phyloP scores from a whole-genome alignment of 2,113 vertebrate genomes.

The Dicrurus megarhynchus region DNA sequence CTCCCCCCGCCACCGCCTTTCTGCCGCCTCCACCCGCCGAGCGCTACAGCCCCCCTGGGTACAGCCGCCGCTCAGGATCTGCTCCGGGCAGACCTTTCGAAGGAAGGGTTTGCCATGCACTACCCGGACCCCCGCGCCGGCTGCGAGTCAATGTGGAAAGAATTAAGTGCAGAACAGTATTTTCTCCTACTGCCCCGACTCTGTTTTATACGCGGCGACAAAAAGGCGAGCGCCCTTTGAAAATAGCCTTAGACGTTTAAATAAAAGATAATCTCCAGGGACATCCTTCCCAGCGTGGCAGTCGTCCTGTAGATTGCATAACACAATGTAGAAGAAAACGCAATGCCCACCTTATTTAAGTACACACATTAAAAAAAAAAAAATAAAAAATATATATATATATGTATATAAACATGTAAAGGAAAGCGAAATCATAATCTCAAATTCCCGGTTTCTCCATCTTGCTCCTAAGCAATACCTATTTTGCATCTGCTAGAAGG shows the following conservation, averaged over 20 bases:
- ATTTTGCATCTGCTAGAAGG: constrained; percentile 36
- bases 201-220: background rate
- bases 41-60: background rate
- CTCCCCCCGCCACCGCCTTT: background rate
- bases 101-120: background rate
- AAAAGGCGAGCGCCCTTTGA: constrained; percentile 12
- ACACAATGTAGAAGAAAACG: background rate
- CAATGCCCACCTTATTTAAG: background rate
- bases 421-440: background rate
- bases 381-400: background rate
- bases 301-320: background rate
- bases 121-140: background rate
- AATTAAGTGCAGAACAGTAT: background rate
- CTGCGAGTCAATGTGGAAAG: background rate
- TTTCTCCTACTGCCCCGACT: background rate
- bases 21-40: constrained; percentile 4
- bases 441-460: background rate
- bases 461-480: background rate
- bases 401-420: background rate
- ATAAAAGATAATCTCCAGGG: constrained; percentile 10
- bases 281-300: background rate
- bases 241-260: constrained; percentile 8
- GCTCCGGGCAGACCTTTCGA: background rate
- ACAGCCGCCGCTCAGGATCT: background rate
- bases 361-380: background rate